Percentiles rank a stretch among this genome's conserved stretches.
phyloP scores from a whole-genome alignment of 2,888 invertebrate genomes.

The Microchrysa polita region DNA sequence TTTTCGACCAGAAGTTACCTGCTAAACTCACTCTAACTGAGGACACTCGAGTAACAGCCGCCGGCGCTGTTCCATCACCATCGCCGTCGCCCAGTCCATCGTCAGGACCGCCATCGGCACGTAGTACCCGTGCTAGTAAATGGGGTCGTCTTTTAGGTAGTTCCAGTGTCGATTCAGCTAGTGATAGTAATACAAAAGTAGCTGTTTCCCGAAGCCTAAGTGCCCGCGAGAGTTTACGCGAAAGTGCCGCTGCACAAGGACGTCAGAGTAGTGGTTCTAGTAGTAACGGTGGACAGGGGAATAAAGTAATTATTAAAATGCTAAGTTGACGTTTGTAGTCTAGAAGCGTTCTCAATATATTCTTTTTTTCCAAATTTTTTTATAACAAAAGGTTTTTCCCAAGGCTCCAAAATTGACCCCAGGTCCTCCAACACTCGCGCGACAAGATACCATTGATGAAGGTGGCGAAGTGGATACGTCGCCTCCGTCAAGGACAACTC shows the following conservation, averaged over 20 bases:
- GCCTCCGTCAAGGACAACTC: constrained; percentile 63
- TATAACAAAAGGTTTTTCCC: constrained; percentile 69
- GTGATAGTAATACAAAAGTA: constrained; percentile 69
- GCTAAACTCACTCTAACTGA: constrained; percentile 65
- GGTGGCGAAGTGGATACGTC: constrained; percentile 68
- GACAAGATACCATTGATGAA: constrained; percentile 85
- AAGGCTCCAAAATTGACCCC: constrained; percentile 75
- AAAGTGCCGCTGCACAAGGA: constrained; percentile 62
- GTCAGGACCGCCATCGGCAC: constrained; percentile 67
- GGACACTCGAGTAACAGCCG: constrained; percentile 63
- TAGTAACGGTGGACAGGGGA: constrained; percentile 66
- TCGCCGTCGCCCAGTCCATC: constrained; percentile 65
- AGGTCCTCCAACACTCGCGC: constrained; percentile 66
- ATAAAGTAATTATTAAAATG: constrained; percentile 64
- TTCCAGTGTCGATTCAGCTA: constrained; percentile 79
- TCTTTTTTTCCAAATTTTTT: constrained; percentile 33
- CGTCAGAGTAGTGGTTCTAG: constrained; percentile 65
- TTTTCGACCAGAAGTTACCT: constrained; percentile 61
- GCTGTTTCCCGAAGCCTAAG: constrained; percentile 69
- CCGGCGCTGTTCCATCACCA: constrained; percentile 62
- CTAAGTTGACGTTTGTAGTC: neutral
- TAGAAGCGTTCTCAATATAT: constrained; percentile 1
- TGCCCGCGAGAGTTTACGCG: constrained; percentile 66
- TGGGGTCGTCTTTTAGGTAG: constrained; percentile 86
- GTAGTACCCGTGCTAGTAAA: constrained; percentile 71